Percentiles rank a stretch among this genome's conserved stretches.
phyloP scores from a whole-genome alignment of 2,113 vertebrate genomes.

The Oncorhynchus masou region DNA sequence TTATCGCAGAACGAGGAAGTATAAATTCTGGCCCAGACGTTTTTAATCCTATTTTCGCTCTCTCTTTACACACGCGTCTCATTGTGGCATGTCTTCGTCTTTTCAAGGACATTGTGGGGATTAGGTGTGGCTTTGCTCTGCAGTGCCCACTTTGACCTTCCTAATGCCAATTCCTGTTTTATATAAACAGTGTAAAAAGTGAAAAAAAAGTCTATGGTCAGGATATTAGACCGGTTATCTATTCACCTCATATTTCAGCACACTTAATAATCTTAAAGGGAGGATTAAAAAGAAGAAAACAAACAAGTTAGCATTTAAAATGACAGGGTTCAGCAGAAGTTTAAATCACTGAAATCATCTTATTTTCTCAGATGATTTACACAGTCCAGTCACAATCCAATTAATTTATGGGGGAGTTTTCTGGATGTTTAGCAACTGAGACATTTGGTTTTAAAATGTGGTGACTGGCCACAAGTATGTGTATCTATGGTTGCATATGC shows the following conservation, averaged over 20 bases:
- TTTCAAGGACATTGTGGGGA: conserved; percentile 68
- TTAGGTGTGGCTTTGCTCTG: conserved; percentile 47
- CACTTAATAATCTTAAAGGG: too few relatives aligned
- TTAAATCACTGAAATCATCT: too few relatives aligned
- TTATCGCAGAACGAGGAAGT: conserved; percentile 69
- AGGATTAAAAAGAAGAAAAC: neutral
- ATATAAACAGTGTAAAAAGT: neutral
- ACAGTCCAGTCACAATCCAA: too few relatives aligned
- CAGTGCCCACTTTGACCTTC: conserved; percentile 33
- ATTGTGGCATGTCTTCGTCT: conserved; percentile 39
- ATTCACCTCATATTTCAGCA: neutral
- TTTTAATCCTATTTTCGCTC: conserved; percentile 73
- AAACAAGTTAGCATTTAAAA: too few relatives aligned
- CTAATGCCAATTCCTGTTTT: conserved; percentile 33
- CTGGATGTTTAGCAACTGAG: neutral
- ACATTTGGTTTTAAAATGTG: neutral
- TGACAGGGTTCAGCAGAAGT: too few relatives aligned
- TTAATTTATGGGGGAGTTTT: neutral
- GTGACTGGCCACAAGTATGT: conserved; percentile 11
- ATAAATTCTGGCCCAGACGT: conserved; percentile 70
- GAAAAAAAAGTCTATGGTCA: conserved; percentile 24
- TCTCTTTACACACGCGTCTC: conserved; percentile 35
- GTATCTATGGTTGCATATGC: neutral
- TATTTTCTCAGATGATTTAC: too few relatives aligned
- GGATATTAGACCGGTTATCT: neutral